A percentile compares a stretch with the other conserved stretches of the same genome.
Evolutionary conservation across 2,888 invertebrate species (phyloP).

Genomic region (Cheilosia impressa): DNA sequence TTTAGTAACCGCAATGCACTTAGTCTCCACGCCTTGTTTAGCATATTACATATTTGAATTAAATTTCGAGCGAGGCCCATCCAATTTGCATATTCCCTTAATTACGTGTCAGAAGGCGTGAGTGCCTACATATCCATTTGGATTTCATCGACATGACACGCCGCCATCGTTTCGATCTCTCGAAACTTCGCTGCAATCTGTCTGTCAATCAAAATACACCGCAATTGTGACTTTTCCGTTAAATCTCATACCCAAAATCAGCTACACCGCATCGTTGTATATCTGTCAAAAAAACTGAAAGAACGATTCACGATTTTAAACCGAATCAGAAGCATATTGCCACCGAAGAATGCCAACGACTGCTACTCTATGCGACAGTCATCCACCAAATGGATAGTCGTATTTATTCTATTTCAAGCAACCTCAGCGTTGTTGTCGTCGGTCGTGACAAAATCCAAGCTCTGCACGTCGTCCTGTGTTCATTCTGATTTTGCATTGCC

Average conservation of each 20-base stretch:
- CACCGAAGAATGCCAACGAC: constrained; percentile 14
- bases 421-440: constrained; percentile 38
- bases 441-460: constrained; percentile 68
- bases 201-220: constrained; percentile 61
- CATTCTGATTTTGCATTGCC: constrained; percentile 70
- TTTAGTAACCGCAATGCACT: no score
- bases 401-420: constrained; percentile 62
- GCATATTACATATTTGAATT: no score
- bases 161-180: constrained; percentile 20
- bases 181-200: constrained; percentile 42
- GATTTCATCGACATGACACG: constrained; percentile 32
- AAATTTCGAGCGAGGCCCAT: not conserved
- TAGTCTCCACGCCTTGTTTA: no score
- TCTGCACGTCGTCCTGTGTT: constrained; percentile 36
- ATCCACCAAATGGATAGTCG: constrained; percentile 21
- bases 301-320: constrained; percentile 62
- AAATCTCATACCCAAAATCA: constrained; percentile 60
- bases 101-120: constrained; percentile 37
- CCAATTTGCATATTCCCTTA: constrained; percentile 25
- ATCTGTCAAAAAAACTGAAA: constrained; percentile 61
- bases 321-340: constrained; percentile 47
- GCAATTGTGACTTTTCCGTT: constrained; percentile 49
- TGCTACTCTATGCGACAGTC: constrained; percentile 9
- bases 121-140: constrained; percentile 31
- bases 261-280: constrained; percentile 44